Evolutionary conservation across 2,888 invertebrate species (phyloP).

Genomic region (Drosophila mercatorum): DNA sequence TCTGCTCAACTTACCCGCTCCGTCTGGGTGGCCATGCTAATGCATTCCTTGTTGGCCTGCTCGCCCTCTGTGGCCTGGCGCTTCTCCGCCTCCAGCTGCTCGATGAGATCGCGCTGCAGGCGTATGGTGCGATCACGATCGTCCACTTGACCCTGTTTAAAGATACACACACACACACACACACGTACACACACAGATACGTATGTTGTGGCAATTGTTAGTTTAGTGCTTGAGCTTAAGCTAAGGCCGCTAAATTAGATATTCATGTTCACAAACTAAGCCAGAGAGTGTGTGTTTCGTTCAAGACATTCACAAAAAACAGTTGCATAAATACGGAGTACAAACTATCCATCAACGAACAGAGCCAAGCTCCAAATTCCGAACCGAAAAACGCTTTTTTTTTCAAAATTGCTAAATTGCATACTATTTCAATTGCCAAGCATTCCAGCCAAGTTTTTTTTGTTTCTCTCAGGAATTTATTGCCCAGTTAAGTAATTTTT

Average conservation of each 20-base stretch:
- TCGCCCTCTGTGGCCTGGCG: slow-evolving; percentile 44
- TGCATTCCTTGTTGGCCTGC: slow-evolving; percentile 86
- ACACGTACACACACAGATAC: slow-evolving; percentile 17
- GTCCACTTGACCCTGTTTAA: slow-evolving; percentile 90
- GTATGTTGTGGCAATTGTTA: slow-evolving; percentile 35
- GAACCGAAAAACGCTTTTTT: slow-evolving; percentile 5
- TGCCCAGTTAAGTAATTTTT: slow-evolving; percentile 4
- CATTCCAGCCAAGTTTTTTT: slow-evolving; percentile 3
- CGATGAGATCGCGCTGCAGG: slow-evolving; percentile 91
- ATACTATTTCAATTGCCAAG: slow-evolving; percentile 13
- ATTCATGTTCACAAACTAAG: slow-evolving; percentile 62
- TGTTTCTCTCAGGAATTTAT: background rate
- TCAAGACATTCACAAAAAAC: slow-evolving; percentile 37
- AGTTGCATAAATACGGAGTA: slow-evolving; percentile 43
- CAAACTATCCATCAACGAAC: slow-evolving; percentile 48
- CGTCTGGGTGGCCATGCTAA: slow-evolving; percentile 94
- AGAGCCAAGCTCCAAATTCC: slow-evolving; percentile 39
- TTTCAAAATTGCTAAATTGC: slow-evolving; percentile 13
- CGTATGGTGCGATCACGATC: slow-evolving; percentile 93
- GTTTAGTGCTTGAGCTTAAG: slow-evolving; percentile 46
- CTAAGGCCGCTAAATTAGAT: slow-evolving; percentile 57
- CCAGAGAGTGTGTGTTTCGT: slow-evolving; percentile 60
- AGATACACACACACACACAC: slow-evolving; percentile 8
- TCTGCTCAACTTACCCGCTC: slow-evolving; percentile 88
- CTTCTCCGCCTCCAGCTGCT: slow-evolving; percentile 85